Evolutionary conservation across 2,888 invertebrate species (phyloP).

Genomic region (Megamerina dolium): DNA sequence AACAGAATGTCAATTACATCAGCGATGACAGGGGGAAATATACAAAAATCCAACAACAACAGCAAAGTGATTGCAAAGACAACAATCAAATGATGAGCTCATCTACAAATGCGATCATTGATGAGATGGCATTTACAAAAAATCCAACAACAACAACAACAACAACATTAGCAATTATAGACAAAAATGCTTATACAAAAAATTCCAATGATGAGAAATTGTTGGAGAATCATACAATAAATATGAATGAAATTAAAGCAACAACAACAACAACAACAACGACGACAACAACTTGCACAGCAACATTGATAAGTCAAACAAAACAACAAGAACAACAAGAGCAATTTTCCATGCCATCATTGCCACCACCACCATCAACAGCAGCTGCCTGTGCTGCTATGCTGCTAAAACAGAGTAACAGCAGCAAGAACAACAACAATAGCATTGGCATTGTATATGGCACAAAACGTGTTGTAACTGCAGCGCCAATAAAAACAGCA

Average conservation of each 20-base stretch:
- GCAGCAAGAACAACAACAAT: constrained; percentile 6
- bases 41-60: background rate
- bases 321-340: background rate
- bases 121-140: background rate
- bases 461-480: constrained; percentile 25
- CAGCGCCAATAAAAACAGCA: background rate
- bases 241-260: background rate
- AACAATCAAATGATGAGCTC: background rate
- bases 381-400: background rate
- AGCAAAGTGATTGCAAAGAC: background rate
- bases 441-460: constrained; percentile 33
- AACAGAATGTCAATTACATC: constrained; percentile 1
- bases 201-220: too few relatives aligned
- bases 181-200: too few relatives aligned
- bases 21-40: constrained; percentile 1
- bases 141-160: constrained; percentile 7
- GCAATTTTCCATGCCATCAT: constrained; percentile 4
- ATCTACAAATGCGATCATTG: background rate
- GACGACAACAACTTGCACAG: background rate
- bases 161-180: background rate
- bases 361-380: constrained; percentile 7
- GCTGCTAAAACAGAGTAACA: constrained; percentile 4
- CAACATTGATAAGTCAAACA: constrained; percentile 1
- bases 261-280: constrained; percentile 2
- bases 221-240: background rate